phyloP scores from a whole-genome alignment of 2,113 vertebrate species.

The Carollia perspicillata region DNA sequence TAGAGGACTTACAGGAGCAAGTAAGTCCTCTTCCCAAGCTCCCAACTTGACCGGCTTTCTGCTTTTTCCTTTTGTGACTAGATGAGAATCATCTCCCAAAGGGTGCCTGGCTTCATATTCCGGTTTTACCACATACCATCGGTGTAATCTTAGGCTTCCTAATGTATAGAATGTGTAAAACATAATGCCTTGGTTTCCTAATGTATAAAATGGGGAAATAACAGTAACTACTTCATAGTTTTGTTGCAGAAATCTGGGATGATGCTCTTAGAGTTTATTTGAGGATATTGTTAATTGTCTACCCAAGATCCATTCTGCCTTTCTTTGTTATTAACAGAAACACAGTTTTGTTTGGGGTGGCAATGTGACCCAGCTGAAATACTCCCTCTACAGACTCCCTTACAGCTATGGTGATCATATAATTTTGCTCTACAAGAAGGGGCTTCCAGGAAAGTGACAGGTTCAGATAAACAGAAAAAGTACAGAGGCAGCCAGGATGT shows the following conservation, averaged over 20 bases:
- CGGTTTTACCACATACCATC: neutral
- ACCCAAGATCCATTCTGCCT: neutral
- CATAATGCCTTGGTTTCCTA: neutral
- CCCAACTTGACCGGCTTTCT: neutral
- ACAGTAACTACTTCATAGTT: neutral
- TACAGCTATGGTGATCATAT: neutral
- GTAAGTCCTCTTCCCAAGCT: no score
- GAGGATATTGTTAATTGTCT: neutral
- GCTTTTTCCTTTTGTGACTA: neutral
- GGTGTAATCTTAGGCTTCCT: neutral
- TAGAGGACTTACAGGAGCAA: neutral
- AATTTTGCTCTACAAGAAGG: neutral
- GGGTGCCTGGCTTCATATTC: neutral
- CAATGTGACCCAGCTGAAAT: neutral
- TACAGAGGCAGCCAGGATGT: neutral
- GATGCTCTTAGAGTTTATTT: neutral
- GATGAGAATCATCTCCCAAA: neutral
- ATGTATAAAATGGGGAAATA: neutral
- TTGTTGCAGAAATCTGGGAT: neutral
- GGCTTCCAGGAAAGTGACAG: neutral
- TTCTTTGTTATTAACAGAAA: constrained; percentile 35
- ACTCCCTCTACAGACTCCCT: neutral
- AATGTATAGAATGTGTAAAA: neutral
- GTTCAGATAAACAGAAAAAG: neutral
- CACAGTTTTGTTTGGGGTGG: neutral